Evolutionary conservation across 2,113 vertebrate species (phyloP), one percentile per base, ranked within the genome.

Genomic region (Tachysurus vachellii): DNA sequence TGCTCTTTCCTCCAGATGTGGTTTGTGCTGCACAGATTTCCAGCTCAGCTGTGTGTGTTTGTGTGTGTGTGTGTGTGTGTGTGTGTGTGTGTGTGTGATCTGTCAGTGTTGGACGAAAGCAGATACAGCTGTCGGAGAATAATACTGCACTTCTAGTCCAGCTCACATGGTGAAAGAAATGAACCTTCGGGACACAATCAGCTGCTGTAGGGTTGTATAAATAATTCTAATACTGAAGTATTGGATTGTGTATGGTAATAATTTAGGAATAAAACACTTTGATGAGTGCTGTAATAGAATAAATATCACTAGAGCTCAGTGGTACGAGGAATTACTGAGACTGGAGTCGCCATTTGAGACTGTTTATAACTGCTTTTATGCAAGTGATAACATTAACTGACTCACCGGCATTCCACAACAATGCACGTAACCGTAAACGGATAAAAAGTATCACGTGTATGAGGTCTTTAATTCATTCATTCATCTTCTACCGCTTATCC

Each of bases 1-100:
- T 73, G 66, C 4, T 47, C 61, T 59, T 82, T 86, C 56, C 54
- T 82, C 56, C 86, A 87, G 86, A 87, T 87, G 85, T 81, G 85
- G 28, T 80, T 36, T 23, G n/a, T 13, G 42, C 28, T 80, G 62
- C 26, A 14, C 10, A 31, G 85, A 14, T 62, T 50, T 86, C 79
- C 86, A 82, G 86, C 76, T 83, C 80, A 82, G 80, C 80, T 82
- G 83, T 86, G 44, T 82, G 88, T 89, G 86, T 14, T 77, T 56
- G 44, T 83, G 88, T 89, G 86, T 14, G 80, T 56, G 44, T 83
- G 50, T 81, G 82, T 85, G 36, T 81, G 88, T 89, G 86, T 14
- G 80, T 59, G 50, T 81, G 82, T 85, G 36, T 80, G 88, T 89
- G 86, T 16, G 80, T 54, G 42, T 1, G 7, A 50, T 44, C 85